phyloP scores from a whole-genome alignment of 1,140 invertebrate species.

The fruit fly (Drosophila melanogaster) region Release_6_plus_ISO1_MT NT_037436.4:7409501-7410000 shows the following conservation, averaged over 20 bases:
- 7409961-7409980: conserved; percentile 49
- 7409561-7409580: conserved; percentile 76
- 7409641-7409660: neutral
- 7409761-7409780: conserved; percentile 51
- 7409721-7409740: conserved; percentile 81
- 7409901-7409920: conserved; percentile 70
- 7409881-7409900: conserved; percentile 27
- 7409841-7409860: conserved; percentile 80
- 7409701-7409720: conserved; percentile 29
- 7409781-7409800: conserved; percentile 1
- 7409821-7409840: conserved; percentile 66
- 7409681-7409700: conserved; percentile 80
- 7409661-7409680: conserved; percentile 67
- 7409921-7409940: conserved; percentile 84
- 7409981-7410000: conserved; percentile 83
- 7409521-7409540: conserved; percentile 11
- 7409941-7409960: conserved; percentile 70
- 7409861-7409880: conserved; percentile 41
- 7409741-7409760: conserved; percentile 77
- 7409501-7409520: neutral
- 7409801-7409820: conserved; percentile 20
- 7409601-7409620: conserved; percentile 75
- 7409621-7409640: conserved; percentile 55
- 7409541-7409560: conserved; percentile 34
- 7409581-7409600: conserved; percentile 79